Evolutionary conservation across 2,888 invertebrate genomes (phyloP).

Genomic region (Drosophila neonasuta): DNA sequence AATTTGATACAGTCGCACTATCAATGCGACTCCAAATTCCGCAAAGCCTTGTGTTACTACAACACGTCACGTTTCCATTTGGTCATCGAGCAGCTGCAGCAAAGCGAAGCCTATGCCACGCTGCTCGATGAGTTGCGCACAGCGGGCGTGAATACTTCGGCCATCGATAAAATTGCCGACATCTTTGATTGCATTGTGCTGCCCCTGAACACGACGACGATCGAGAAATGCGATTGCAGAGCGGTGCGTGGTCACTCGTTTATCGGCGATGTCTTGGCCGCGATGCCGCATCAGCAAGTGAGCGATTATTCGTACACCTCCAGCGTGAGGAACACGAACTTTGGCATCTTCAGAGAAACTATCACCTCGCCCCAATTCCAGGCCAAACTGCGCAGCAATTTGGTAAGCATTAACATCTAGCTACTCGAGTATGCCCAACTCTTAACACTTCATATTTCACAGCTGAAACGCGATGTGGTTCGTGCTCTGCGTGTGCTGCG

Average conservation of each 20-base stretch:
- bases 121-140: constrained; percentile 39
- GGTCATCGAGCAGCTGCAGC: constrained; percentile 46
- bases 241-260: constrained; percentile 49
- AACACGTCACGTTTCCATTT: constrained; percentile 43
- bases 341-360: constrained; percentile 52
- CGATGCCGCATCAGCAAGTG: constrained; percentile 50
- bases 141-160: constrained; percentile 49
- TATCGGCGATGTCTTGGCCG: constrained; percentile 56
- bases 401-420: constrained; percentile 51
- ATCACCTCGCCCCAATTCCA: constrained; percentile 53
- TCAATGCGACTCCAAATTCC: constrained; percentile 56
- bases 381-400: constrained; percentile 38
- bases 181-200: constrained; percentile 59
- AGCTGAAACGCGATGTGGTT: constrained; percentile 53
- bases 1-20: constrained; percentile 54
- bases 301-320: constrained; percentile 31
- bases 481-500: constrained; percentile 54
- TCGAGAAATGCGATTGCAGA: constrained; percentile 46
- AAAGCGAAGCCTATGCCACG: constrained; percentile 42
- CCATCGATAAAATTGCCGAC: constrained; percentile 50
- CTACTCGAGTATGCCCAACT: no score
- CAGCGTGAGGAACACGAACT: constrained; percentile 30
- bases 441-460: background rate
- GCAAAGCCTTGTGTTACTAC: constrained; percentile 59
- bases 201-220: constrained; percentile 21